Evolutionary conservation across 2,888 invertebrate species (phyloP).

Genomic region (Pristionchus maxplancki): DNA sequence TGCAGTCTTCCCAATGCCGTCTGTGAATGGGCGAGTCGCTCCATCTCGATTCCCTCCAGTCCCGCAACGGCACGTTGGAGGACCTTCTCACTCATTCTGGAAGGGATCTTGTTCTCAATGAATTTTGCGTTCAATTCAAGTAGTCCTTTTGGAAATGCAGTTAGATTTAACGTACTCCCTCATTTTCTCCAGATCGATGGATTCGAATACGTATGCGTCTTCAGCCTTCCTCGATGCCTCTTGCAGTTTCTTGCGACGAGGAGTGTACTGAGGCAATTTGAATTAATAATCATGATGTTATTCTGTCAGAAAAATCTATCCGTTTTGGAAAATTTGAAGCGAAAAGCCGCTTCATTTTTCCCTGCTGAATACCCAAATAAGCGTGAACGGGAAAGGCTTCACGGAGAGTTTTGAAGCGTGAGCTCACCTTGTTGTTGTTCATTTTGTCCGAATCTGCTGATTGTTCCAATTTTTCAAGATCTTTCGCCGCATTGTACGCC

Average conservation of each 20-base stretch:
- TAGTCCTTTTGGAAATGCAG: background rate
- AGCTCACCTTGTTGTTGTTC: conserved; percentile 55
- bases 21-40: conserved; percentile 68
- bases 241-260: conserved; percentile 61
- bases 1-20: conserved; percentile 69
- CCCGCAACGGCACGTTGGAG: conserved; percentile 66
- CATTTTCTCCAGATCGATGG: conserved; percentile 66
- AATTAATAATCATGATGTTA: background rate
- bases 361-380: background rate
- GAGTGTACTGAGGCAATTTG: conserved; percentile 53
- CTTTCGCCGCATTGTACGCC: conserved; percentile 61
- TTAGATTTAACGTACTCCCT: conserved; percentile 55
- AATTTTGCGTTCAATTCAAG: background rate
- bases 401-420: background rate
- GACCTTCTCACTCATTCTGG: conserved; percentile 64
- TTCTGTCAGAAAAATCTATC: too few relatives aligned
- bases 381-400: background rate
- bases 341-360: background rate
- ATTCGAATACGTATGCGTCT: conserved; percentile 65
- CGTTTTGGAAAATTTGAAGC: background rate
- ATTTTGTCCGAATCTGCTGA: conserved; percentile 56
- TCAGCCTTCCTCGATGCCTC: conserved; percentile 63
- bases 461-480: conserved; percentile 64
- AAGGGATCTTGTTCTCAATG: background rate
- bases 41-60: conserved; percentile 69